Base-by-base conservation (phyloP, 2,113 vertebrate genomes). In the Ellobius talpinus region DNA sequence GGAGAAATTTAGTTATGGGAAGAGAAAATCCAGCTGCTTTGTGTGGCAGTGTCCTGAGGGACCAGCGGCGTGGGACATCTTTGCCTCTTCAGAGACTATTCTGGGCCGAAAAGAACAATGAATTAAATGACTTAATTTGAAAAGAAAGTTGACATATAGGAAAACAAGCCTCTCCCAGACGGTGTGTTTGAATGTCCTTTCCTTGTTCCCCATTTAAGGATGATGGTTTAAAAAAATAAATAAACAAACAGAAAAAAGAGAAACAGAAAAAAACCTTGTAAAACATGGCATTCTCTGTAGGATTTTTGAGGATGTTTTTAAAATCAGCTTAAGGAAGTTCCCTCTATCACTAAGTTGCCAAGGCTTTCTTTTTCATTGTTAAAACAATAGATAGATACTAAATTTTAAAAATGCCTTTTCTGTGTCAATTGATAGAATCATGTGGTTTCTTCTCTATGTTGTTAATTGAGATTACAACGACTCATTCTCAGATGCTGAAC, bases 1-100 rank as follows among this genome's bases (percentile, higher is more conserved):
- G 82, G 63, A 94, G 81, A 91, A 87, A 90, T 58, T 84, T 74
- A 77, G 39, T 72, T 88, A 72, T 92, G n/a, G 47, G 68, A 87
- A 93, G 13, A 73, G 31, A 78, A 23, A 76, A 78, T 47, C 10
- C 39, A 96, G 63, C 4, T 70, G 39, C 21, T 77, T 63, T 55
- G 5, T 39, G 55, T 45, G 65, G 58, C 29, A 19, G 45, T n/a
- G 29, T 1, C 33, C 5, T 23, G n/a, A 85, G 84, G 63, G 74
- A 73, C 6, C 13, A 2, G 26, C 42, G 42, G 50, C 24, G 33
- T 2, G 5, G 47, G 36, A 3, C 50, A 88, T 0, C 1, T 11
- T 50, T 90, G 7, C 76, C 63, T 52, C 61, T 81, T 87, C 2
- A 8, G 68, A 81, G 65, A 12, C 47, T 7, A 29, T 13, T 9